phyloP scores from a whole-genome alignment of 92 coral and sea anemone species.

The Bergia puertoricense region DNA sequence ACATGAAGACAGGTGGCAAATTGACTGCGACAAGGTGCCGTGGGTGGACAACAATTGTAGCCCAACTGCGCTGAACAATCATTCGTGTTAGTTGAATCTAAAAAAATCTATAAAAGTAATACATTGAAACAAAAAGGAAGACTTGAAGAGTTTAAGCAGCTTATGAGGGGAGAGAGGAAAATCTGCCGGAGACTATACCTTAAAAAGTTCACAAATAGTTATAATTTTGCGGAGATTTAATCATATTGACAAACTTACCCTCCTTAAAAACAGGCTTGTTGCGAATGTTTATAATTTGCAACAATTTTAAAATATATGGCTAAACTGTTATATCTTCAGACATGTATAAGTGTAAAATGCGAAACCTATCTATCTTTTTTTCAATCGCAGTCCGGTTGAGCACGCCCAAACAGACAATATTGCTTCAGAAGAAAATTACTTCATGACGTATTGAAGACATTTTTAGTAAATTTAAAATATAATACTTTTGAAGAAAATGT shows the following conservation, averaged over 20 bases:
- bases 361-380: not conserved
- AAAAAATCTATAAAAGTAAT: constrained; percentile 2
- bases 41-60: not conserved
- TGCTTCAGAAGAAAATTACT: not conserved
- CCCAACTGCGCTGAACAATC: constrained; percentile 14
- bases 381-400: not conserved
- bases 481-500: too few relatives aligned
- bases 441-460: not conserved
- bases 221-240: not conserved
- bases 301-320: not conserved
- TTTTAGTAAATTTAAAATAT: not conserved
- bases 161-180: too few relatives aligned
- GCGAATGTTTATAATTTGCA: too few relatives aligned
- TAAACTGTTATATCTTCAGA: not conserved
- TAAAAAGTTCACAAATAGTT: not conserved
- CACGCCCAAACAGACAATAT: constrained; percentile 25
- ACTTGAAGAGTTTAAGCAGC: not conserved
- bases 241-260: not conserved
- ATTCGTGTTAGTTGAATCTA: not conserved
- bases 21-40: not conserved
- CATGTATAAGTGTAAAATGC: too few relatives aligned
- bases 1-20: constrained; percentile 37
- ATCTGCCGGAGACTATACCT: not conserved
- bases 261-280: not conserved
- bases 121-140: not conserved